A percentile compares a stretch with the other conserved stretches of the same genome.
phyloP scores from a whole-genome alignment of 2,113 vertebrate genomes.

The Pavo muticus region DNA sequence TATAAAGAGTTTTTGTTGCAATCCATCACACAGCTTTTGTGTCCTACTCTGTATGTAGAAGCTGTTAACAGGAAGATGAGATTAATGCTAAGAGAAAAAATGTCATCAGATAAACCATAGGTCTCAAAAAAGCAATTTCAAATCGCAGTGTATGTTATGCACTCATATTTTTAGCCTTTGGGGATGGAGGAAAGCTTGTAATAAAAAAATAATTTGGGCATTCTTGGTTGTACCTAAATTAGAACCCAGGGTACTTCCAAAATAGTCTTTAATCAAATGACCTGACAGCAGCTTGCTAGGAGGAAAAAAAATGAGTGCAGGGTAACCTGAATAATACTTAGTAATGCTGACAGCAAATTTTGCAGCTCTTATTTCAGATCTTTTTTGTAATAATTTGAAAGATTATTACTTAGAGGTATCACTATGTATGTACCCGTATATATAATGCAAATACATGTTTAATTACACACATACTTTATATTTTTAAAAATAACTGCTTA shows the following conservation, averaged over 20 bases:
- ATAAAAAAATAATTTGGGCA: constrained; percentile 53
- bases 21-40: constrained; percentile 62
- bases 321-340: constrained; percentile 19
- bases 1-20: constrained; percentile 67
- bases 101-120: constrained; percentile 52
- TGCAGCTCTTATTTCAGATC: neutral
- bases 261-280: constrained; percentile 46
- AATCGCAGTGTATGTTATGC: neutral
- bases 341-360: neutral
- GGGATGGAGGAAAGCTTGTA: constrained; percentile 29
- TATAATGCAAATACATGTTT: neutral
- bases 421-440: neutral
- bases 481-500: neutral
- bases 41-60: constrained; percentile 12
- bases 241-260: constrained; percentile 16
- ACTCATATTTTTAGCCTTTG: constrained; percentile 44
- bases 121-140: constrained; percentile 55
- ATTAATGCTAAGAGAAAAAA: constrained; percentile 54
- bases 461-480: neutral
- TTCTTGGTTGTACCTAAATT: constrained; percentile 60
- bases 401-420: neutral
- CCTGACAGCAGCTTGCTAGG: constrained; percentile 14
- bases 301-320: constrained; percentile 25
- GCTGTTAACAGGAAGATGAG: constrained; percentile 33
- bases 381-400: neutral